Conservation (phyloP, 2,888 invertebrate species). For the Pollenia griseotomentosa region DNA sequence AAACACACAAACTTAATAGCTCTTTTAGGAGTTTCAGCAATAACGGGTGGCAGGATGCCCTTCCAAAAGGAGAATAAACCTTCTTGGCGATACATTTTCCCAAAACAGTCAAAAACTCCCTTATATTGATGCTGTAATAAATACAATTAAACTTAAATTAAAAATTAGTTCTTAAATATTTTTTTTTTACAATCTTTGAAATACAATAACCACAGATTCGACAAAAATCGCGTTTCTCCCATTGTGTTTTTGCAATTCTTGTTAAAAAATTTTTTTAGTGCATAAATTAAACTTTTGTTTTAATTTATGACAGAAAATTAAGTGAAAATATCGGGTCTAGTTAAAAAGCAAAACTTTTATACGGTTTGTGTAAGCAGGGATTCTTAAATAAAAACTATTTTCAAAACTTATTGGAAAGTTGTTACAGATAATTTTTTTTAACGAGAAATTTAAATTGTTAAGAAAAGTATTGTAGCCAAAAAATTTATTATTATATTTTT, state of each 20-base stretch:
- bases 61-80: conserved; percentile 95
- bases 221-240: background rate
- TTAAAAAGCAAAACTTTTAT: background rate
- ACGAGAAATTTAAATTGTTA: too few relatives aligned
- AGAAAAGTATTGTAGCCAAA: too few relatives aligned
- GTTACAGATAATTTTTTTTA: too few relatives aligned
- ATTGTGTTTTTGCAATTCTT: background rate
- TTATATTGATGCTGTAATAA: conserved; percentile 86
- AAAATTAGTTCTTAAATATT: background rate
- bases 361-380: conserved; percentile 1
- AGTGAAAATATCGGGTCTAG: conserved; percentile 1
- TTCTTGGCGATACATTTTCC: conserved; percentile 94
- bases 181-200: too few relatives aligned
- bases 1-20: conserved; percentile 97
- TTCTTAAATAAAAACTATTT: background rate
- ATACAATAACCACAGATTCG: too few relatives aligned
- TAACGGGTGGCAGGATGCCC: conserved; percentile 95
- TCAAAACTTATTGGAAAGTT: too few relatives aligned
- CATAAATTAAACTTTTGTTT: conserved; percentile 9
- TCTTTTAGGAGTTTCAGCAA: conserved; percentile 97
- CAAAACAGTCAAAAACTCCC: conserved; percentile 94
- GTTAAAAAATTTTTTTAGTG: conserved; percentile 25
- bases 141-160: background rate
- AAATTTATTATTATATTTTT: too few relatives aligned
- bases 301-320: conserved; percentile 16